Evolutionary conservation across 2,797 vertebrate genomes (phyloP).

Genomic region (Myotis daubentonii): DNA sequence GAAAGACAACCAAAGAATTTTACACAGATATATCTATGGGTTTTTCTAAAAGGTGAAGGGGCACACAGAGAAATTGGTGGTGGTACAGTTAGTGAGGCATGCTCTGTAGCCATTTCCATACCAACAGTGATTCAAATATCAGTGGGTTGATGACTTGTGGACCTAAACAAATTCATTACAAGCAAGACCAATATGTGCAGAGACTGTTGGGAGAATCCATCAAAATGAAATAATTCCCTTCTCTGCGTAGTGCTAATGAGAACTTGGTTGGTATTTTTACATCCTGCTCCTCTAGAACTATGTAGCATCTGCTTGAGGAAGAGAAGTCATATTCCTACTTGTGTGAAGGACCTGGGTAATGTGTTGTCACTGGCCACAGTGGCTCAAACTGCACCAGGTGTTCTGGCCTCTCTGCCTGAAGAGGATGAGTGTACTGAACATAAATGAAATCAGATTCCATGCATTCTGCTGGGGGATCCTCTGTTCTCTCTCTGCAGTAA

Average conservation of each 20-base stretch:
- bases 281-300: background rate
- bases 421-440: constrained; percentile 54
- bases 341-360: background rate
- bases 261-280: constrained; percentile 52
- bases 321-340: constrained; percentile 27
- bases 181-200: constrained; percentile 55
- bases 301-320: constrained; percentile 35
- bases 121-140: constrained; percentile 37
- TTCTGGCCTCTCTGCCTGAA: constrained; percentile 62
- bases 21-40: background rate
- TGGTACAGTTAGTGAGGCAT: background rate
- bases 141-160: constrained; percentile 11
- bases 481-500: constrained; percentile 60
- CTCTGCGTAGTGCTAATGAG: constrained; percentile 23
- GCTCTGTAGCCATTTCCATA: background rate
- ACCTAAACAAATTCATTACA: constrained; percentile 53
- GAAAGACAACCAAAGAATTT: constrained; percentile 38
- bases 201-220: background rate
- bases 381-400: constrained; percentile 71
- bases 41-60: constrained; percentile 33
- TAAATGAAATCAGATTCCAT: constrained; percentile 76
- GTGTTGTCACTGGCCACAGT: constrained; percentile 13
- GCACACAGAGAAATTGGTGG: background rate
- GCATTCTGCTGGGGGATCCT: constrained; percentile 64
- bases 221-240: constrained; percentile 48